phyloP scores from a whole-genome alignment of 2,797 vertebrate species.

The Coreius guichenoti region DNA sequence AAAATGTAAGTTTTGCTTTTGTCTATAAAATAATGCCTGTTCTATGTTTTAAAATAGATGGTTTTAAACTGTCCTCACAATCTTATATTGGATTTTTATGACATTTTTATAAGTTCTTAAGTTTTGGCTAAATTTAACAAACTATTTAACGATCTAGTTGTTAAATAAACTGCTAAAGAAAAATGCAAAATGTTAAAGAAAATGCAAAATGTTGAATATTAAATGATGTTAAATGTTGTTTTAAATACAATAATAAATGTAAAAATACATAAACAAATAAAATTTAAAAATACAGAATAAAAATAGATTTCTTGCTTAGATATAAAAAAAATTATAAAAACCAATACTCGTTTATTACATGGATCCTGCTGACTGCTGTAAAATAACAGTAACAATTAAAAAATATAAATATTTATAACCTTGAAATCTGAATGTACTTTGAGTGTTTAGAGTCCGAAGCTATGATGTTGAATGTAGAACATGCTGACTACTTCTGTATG shows the following conservation, averaged over 20 bases:
- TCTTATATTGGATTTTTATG: neutral
- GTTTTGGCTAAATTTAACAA: no score
- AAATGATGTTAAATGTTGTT: neutral
- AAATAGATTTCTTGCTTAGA: neutral
- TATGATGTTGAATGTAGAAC: neutral
- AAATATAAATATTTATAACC: neutral
- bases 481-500: neutral
- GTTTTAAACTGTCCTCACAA: neutral
- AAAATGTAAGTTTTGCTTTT: constrained; percentile 11
- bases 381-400: neutral
- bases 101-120: neutral
- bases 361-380: constrained; percentile 3
- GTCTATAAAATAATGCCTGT: neutral
- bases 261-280: neutral
- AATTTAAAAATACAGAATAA: neutral
- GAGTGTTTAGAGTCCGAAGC: neutral
- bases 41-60: neutral
- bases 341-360: neutral
- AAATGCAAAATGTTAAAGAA: neutral
- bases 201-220: neutral
- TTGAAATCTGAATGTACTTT: neutral
- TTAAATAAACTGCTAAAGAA: neutral
- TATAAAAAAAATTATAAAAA: neutral
- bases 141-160: neutral
- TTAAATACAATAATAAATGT: neutral